Evolutionary conservation across 1,140 invertebrate genomes (phyloP).

Genomic region (Aphaenogaster rudis): DNA sequence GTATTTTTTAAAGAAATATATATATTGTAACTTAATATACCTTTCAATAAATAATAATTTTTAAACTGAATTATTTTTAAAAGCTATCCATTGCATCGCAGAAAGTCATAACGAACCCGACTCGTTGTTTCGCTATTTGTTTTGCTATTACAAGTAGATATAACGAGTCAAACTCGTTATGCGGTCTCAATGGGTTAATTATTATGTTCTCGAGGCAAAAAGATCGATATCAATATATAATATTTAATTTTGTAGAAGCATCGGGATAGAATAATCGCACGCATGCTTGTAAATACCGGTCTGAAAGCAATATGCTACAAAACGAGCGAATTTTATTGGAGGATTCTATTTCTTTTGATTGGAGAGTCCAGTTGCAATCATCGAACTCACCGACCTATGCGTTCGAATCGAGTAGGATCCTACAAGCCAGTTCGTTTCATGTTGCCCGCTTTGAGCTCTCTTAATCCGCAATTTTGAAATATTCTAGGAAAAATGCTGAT

Average conservation of each 20-base stretch:
- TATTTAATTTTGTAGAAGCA: slow-evolving; percentile 15
- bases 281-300: slow-evolving; percentile 24
- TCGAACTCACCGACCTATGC: slow-evolving; percentile 1
- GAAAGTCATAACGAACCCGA: no score
- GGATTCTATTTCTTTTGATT: slow-evolving; percentile 56
- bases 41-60: no score
- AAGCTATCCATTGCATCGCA: no score
- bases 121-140: no score
- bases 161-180: no score
- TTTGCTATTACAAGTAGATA: no score
- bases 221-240: not conserved
- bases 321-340: slow-evolving; percentile 28
- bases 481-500: slow-evolving; percentile 25
- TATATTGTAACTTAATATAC: no score
- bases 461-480: slow-evolving; percentile 52
- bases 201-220: no score
- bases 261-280: not conserved
- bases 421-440: slow-evolving; percentile 18
- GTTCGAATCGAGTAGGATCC: not conserved
- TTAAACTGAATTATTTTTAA: no score
- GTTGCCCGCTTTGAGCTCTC: slow-evolving; percentile 43
- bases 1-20: no score
- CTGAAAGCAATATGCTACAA: slow-evolving; percentile 35
- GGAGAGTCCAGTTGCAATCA: slow-evolving; percentile 28
- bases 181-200: not conserved